phyloP scores from a whole-genome alignment of 2,797 vertebrate genomes.

The Chaunax sp. region DNA sequence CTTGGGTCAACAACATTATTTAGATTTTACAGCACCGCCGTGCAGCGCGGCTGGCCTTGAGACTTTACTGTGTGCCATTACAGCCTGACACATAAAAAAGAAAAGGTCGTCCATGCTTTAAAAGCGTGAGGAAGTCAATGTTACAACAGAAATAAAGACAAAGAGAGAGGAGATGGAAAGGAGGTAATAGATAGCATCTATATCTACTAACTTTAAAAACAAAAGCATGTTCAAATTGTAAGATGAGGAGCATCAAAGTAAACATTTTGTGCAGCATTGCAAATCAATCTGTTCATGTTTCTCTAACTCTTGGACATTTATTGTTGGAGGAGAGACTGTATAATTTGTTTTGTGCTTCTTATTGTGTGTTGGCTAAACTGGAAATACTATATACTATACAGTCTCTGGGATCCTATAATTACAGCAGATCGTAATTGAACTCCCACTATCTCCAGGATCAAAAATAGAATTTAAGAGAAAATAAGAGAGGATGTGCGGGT shows the following conservation, averaged over 20 bases:
- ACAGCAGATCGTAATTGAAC: slow-evolving; percentile 55
- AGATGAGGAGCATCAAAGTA: slow-evolving; percentile 5
- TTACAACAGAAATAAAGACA: slow-evolving; percentile 56
- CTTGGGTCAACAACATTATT: slow-evolving; percentile 73
- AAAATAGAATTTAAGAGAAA: slow-evolving; percentile 58
- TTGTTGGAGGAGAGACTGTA: slow-evolving; percentile 8
- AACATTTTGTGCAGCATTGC: neutral
- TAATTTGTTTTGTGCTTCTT: slow-evolving; percentile 12
- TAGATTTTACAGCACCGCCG: slow-evolving; percentile 67
- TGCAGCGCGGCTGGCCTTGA: slow-evolving; percentile 67
- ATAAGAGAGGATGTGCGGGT: slow-evolving; percentile 65
- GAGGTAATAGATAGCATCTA: slow-evolving; percentile 26
- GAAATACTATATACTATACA: slow-evolving; percentile 26
- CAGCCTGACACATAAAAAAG: slow-evolving; percentile 75
- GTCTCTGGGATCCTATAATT: slow-evolving; percentile 33
- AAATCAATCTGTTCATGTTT: slow-evolving; percentile 1
- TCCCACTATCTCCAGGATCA: slow-evolving; percentile 61
- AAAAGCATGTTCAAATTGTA: slow-evolving; percentile 4
- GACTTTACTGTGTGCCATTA: slow-evolving; percentile 79
- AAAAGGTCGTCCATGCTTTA: slow-evolving; percentile 81
- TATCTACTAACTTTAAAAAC: slow-evolving; percentile 18
- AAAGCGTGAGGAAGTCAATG: slow-evolving; percentile 63
- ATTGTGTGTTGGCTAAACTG: slow-evolving; percentile 28
- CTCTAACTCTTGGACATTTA: neutral
- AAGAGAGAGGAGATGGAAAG: slow-evolving; percentile 11